Percentiles rank a stretch among this genome's conserved stretches.
Evolutionary conservation across 2,888 invertebrate species (phyloP).

Genomic region (Prionchulus punctatus): DNA sequence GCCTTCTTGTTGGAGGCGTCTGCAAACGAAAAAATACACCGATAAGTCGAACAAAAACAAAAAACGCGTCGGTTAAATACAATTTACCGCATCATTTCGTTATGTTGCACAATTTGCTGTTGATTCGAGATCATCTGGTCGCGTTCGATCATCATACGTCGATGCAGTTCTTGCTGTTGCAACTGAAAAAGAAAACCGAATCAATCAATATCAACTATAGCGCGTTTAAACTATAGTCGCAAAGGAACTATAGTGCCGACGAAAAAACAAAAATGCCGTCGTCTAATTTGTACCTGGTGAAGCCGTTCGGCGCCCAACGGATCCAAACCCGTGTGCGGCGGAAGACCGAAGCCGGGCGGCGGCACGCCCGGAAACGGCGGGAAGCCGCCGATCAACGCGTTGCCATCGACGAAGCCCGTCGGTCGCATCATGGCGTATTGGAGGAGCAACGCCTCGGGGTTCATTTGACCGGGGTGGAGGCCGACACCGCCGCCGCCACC

Average conservation of each 20-base stretch:
- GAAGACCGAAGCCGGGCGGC: slow-evolving; percentile 6
- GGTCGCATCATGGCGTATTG: background rate
- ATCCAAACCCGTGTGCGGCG: slow-evolving; percentile 40
- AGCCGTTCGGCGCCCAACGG: background rate
- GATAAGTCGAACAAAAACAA: background rate
- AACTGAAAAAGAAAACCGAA: slow-evolving; percentile 28
- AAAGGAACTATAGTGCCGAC: too few species aligned
- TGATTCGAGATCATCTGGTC: slow-evolving; percentile 36
- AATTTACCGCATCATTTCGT: background rate
- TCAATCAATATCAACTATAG: too few species aligned
- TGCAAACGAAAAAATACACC: background rate
- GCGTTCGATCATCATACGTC: slow-evolving; percentile 64
- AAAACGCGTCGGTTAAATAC: background rate
- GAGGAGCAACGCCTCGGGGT: background rate
- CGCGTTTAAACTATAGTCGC: too few species aligned
- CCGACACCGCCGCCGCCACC: too few species aligned
- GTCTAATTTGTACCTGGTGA: slow-evolving; percentile 3
- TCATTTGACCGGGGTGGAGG: too few species aligned
- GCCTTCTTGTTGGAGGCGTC: background rate
- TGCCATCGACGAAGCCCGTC: background rate
- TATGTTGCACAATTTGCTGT: background rate
- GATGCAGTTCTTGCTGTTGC: slow-evolving; percentile 51
- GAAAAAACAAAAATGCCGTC: too few species aligned
- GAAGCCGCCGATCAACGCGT: background rate
- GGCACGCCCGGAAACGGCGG: background rate